Evolutionary conservation across 2,797 vertebrate genomes (phyloP).

Genomic region (Myripristis murdjan): DNA sequence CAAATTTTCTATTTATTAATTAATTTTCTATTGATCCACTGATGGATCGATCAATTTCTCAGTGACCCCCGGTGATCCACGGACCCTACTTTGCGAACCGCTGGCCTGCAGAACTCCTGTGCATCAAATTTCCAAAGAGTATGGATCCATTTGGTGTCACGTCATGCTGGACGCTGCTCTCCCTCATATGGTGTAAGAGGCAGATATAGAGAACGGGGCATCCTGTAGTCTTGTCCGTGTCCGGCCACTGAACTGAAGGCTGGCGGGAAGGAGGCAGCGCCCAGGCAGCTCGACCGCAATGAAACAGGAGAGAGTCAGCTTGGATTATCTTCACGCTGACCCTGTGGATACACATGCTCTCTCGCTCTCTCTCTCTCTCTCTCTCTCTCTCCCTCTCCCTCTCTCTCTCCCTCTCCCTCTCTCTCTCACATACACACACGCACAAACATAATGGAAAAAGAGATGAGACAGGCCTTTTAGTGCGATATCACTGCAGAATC

Average conservation of each 20-base stretch:
- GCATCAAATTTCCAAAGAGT: constrained; percentile 10
- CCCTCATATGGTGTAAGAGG: constrained; percentile 26
- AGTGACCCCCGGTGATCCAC: no score
- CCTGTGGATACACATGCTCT: constrained; percentile 23
- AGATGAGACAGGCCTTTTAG: constrained; percentile 15
- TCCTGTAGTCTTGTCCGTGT: constrained; percentile 47
- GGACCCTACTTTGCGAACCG: no score
- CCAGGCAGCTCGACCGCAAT: constrained; percentile 23
- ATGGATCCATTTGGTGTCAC: constrained; percentile 24
- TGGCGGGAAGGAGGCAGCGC: constrained; percentile 34
- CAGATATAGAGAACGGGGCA: constrained; percentile 39
- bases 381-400: no score
- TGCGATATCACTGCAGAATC: constrained; percentile 9
- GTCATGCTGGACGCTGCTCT: constrained; percentile 17
- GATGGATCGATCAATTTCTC: no score
- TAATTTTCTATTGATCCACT: no score
- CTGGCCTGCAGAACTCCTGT: not conserved
- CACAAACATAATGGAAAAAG: not conserved
- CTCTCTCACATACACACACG: not conserved
- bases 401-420: no score
- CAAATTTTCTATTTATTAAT: no score
- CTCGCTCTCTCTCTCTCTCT: not conserved
- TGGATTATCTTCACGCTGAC: constrained; percentile 59
- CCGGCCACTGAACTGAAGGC: constrained; percentile 36
- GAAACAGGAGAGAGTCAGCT: constrained; percentile 62